phyloP scores from a whole-genome alignment of 2,113 vertebrate genomes.

The Channa maculata region DNA sequence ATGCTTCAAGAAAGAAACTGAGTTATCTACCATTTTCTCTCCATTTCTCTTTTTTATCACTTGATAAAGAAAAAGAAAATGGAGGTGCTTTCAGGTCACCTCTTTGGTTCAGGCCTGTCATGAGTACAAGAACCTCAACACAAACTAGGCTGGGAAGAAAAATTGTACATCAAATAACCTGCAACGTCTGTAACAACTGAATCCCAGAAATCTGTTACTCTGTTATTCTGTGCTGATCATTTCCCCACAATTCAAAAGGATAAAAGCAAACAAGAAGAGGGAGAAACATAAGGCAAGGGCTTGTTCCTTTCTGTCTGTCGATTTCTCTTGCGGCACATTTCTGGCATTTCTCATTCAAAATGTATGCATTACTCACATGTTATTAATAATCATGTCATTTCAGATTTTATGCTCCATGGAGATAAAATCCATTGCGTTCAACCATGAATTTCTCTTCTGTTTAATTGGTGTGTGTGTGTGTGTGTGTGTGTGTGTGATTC shows the following conservation, averaged over 20 bases:
- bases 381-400: conserved; percentile 63
- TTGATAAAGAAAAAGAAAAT: conserved; percentile 39
- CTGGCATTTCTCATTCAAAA: conserved; percentile 61
- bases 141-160: conserved; percentile 41
- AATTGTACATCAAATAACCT: conserved; percentile 45
- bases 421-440: conserved; percentile 67
- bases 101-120: conserved; percentile 76
- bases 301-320: conserved; percentile 67
- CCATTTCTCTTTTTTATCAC: conserved; percentile 35
- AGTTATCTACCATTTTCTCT: conserved; percentile 48
- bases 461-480: conserved; percentile 59
- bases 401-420: conserved; percentile 69
- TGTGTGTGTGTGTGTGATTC: conserved; percentile 53
- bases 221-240: conserved; percentile 45
- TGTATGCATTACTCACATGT: conserved; percentile 60
- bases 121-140: conserved; percentile 63
- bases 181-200: conserved; percentile 60
- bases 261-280: conserved; percentile 52
- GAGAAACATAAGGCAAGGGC: conserved; percentile 77
- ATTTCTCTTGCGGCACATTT: conserved; percentile 67
- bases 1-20: conserved; percentile 61
- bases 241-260: conserved; percentile 18
- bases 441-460: conserved; percentile 56
- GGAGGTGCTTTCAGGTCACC: conserved; percentile 72
- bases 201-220: conserved; percentile 35